These are phyloP conservation scores for Corythaeola cristata DNA, from an alignment of 2,113 vertebrate species.

Conservation along the genomic window DNA sequence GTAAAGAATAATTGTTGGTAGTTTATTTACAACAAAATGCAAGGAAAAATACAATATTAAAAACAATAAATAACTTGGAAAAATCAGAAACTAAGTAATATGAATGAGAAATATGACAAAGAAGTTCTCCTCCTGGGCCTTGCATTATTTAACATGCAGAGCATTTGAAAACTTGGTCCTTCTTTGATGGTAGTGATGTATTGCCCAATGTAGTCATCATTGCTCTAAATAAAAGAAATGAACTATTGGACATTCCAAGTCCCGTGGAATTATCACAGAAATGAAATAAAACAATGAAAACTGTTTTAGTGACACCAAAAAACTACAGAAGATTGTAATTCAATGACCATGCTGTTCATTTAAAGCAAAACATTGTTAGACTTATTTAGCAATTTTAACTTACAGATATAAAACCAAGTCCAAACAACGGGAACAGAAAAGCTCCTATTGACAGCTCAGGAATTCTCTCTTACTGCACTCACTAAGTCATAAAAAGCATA, in stretches of 20 bases:
- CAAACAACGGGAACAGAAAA: conserved; percentile 53
- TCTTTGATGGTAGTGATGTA: conserved; percentile 29
- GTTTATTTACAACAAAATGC: conserved; percentile 85
- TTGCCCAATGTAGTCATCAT: conserved; percentile 24
- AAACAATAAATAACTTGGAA: conserved; percentile 79
- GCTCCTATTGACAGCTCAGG: conserved; percentile 30
- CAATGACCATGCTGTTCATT: conserved; percentile 48
- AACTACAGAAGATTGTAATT: conserved; percentile 36
- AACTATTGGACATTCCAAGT: conserved; percentile 25
- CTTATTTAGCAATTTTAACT: conserved; percentile 40
- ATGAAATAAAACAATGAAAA: conserved; percentile 22
- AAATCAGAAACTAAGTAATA: conserved; percentile 63
- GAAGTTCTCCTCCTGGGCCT: conserved; percentile 21
- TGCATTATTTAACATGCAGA: neutral
- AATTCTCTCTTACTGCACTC: conserved; percentile 58
- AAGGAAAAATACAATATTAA: conserved; percentile 78
- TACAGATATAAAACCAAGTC: conserved; percentile 34
- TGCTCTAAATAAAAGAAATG: conserved; percentile 27
- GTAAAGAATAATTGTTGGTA: conserved; percentile 79
- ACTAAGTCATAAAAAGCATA: conserved; percentile 55
- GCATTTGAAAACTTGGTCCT: conserved; percentile 69
- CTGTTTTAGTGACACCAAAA: conserved; percentile 40
- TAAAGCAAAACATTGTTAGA: conserved; percentile 56
- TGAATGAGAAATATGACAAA: conserved; percentile 30
- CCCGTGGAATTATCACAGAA: neutral